Evolutionary conservation across 2,888 invertebrate species (phyloP), one percentile per base, ranked within the genome.

Genomic region (Nephrocerus scutellatus): DNA sequence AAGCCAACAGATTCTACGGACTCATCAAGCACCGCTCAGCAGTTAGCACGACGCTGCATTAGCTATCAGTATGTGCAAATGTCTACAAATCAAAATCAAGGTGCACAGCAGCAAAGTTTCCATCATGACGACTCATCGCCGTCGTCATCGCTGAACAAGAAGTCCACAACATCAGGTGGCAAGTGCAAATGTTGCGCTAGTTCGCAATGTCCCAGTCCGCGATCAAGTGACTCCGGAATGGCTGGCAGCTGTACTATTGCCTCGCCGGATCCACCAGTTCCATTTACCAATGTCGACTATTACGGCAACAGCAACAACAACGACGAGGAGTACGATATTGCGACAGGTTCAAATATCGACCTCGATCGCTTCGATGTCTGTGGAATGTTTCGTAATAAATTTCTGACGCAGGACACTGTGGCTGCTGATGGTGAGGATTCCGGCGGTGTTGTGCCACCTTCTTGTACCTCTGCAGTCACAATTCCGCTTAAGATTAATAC

Each of bases 211-310:
- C 77, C 76, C 24, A 84, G 83, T 63, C 80, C 80, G 0, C 72
- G 83, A 46, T 84, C 82, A 6, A 87, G 88, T 12, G 69, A 69
- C 62, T 88, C 87, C 0, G 89, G 89, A 16, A 83, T 89, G 70
- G 88, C 85, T 1, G 88, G 87, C 18, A 86, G 85, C 66, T 84
- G 81, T 57, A 79, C 80, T 39, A 71, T 84, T 43, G 76, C 82
- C 5, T 82, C 83, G 1, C 82, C 83, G 1, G 82, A 82, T 63
- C 71, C 78, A n/a, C 64, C 66, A 18, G 52, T 51, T 20, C 46
- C 40, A 12, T 49, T 37, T 22, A n/a, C 33, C 26, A 54, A 59
- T 21, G 46, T 25, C 2, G 44, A 46, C 13, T 49, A 45, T 29
- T 45, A 47, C 6, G 57, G 52, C 36, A 58, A 59, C 35, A 65